These are phyloP conservation scores for Tetragonula clypearis DNA, from an alignment of 1,140 invertebrate genomes.

Conservation along the genomic window DNA sequence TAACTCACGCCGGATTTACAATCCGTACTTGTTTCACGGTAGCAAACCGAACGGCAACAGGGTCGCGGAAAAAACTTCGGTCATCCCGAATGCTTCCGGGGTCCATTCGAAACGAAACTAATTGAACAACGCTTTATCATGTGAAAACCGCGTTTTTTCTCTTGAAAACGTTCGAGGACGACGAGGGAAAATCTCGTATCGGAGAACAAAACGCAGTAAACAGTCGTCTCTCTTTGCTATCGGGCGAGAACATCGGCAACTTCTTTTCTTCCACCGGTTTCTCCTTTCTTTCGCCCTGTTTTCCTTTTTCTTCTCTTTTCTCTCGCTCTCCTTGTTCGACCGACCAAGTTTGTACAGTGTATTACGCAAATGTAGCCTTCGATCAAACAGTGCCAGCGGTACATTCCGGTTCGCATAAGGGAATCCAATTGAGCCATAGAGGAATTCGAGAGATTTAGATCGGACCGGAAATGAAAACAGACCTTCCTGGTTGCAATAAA, in stretches of 20 bases:
- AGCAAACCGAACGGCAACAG: slow-evolving; percentile 44
- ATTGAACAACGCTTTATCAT: slow-evolving; percentile 53
- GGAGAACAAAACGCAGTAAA: neutral
- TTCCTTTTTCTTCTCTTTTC: neutral
- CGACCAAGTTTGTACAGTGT: slow-evolving; percentile 35
- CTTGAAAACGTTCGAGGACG: neutral
- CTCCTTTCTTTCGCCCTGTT: too few species aligned
- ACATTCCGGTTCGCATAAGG: slow-evolving; percentile 8
- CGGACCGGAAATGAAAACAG: slow-evolving; percentile 61
- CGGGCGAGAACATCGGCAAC: neutral
- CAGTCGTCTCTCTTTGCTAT: neutral
- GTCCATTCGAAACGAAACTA: slow-evolving; percentile 25
- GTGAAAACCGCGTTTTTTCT: neutral
- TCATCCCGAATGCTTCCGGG: slow-evolving; percentile 28
- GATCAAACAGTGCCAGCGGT: slow-evolving; percentile 33
- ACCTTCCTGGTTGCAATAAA: slow-evolving; percentile 59
- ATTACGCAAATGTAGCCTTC: slow-evolving; percentile 51
- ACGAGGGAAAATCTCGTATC: neutral
- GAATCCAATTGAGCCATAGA: slow-evolving; percentile 47
- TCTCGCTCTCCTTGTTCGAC: neutral
- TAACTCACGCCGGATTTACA: slow-evolving; percentile 53
- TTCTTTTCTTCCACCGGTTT: too few species aligned
- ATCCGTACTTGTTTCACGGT: slow-evolving; percentile 45
- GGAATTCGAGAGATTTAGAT: slow-evolving; percentile 42
- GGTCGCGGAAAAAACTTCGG: slow-evolving; percentile 33